phyloP scores from a whole-genome alignment of 2,113 vertebrate species.

The Silurus asotus region DNA sequence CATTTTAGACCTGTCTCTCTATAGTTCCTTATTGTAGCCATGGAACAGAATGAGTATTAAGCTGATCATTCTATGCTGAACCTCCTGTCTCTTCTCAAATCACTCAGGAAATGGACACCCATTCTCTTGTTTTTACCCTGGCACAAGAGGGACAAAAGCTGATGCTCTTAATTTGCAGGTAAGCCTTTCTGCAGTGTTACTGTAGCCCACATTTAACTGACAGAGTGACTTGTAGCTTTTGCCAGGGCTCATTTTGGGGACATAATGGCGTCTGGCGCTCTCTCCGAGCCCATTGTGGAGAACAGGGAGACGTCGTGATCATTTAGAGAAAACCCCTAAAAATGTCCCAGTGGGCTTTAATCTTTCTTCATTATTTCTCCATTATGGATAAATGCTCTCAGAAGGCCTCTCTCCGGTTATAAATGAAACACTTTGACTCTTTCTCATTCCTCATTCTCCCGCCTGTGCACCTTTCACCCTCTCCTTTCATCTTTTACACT shows the following conservation, averaged over 20 bases:
- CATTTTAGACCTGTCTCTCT: slow-evolving; percentile 10
- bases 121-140: slow-evolving; percentile 66
- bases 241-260: slow-evolving; percentile 65
- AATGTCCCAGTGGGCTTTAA: slow-evolving; percentile 80
- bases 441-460: slow-evolving; percentile 62
- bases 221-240: slow-evolving; percentile 70
- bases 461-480: slow-evolving; percentile 64
- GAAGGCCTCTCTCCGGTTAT: slow-evolving; percentile 69
- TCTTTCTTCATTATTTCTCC: slow-evolving; percentile 83
- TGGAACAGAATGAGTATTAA: slow-evolving; percentile 41
- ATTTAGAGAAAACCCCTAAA: slow-evolving; percentile 71
- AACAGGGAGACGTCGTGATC: slow-evolving; percentile 69
- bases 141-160: slow-evolving; percentile 64
- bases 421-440: slow-evolving; percentile 77
- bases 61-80: slow-evolving; percentile 57
- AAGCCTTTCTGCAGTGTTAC: slow-evolving; percentile 64
- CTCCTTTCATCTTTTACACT: slow-evolving; percentile 77
- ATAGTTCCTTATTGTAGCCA: slow-evolving; percentile 4
- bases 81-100: slow-evolving; percentile 54
- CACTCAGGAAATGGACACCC: slow-evolving; percentile 63
- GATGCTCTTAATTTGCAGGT: slow-evolving; percentile 63
- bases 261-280: slow-evolving; percentile 75
- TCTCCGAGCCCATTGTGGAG: slow-evolving; percentile 68
- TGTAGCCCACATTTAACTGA: slow-evolving; percentile 57
- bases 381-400: slow-evolving; percentile 80